A percentile compares a stretch with the other conserved stretches of the same genome.
Evolutionary conservation across 2,797 vertebrate species (phyloP).

Genomic region (Etheostoma perlongum): DNA sequence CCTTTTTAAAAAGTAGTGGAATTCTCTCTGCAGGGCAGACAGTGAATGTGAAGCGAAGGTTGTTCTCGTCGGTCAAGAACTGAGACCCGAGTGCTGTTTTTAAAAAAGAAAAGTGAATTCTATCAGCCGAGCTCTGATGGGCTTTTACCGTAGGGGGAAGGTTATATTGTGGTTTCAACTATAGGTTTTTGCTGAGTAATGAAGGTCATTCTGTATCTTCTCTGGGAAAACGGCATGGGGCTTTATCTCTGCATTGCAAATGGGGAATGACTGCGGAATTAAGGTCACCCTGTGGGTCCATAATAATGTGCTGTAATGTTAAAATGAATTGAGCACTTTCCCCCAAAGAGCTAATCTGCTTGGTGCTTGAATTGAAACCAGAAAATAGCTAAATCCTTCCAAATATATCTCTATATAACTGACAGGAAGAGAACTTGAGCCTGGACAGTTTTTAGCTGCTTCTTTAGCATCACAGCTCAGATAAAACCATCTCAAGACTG

Average conservation of each 20-base stretch:
- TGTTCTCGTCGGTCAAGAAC: background rate
- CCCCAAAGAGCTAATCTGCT: slow-evolving; percentile 22
- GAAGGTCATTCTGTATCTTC: slow-evolving; percentile 60
- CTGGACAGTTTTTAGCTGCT: background rate
- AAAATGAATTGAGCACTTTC: slow-evolving; percentile 41
- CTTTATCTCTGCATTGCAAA: slow-evolving; percentile 69
- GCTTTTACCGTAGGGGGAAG: slow-evolving; percentile 26
- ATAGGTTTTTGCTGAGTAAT: slow-evolving; percentile 65
- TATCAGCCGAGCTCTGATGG: slow-evolving; percentile 39
- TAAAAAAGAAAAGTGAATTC: slow-evolving; percentile 35
- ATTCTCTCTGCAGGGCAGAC: slow-evolving; percentile 14
- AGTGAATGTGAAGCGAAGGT: slow-evolving; percentile 45
- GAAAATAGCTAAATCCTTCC: slow-evolving; percentile 1
- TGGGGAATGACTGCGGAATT: slow-evolving; percentile 44
- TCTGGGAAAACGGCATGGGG: slow-evolving; percentile 21
- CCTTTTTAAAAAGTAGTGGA: background rate
- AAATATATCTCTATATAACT: slow-evolving; percentile 1
- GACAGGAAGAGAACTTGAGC: background rate
- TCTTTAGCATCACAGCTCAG: background rate
- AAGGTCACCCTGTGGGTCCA: slow-evolving; percentile 53
- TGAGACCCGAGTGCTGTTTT: slow-evolving; percentile 13
- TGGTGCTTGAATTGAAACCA: slow-evolving; percentile 8
- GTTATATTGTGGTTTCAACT: slow-evolving; percentile 38
- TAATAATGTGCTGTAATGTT: slow-evolving; percentile 46
- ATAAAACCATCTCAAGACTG: background rate